Evolutionary conservation across 30 jellyfish, hydroid and myxozoan species (phyloP).

Genomic region (Aurelia coerulea): DNA sequence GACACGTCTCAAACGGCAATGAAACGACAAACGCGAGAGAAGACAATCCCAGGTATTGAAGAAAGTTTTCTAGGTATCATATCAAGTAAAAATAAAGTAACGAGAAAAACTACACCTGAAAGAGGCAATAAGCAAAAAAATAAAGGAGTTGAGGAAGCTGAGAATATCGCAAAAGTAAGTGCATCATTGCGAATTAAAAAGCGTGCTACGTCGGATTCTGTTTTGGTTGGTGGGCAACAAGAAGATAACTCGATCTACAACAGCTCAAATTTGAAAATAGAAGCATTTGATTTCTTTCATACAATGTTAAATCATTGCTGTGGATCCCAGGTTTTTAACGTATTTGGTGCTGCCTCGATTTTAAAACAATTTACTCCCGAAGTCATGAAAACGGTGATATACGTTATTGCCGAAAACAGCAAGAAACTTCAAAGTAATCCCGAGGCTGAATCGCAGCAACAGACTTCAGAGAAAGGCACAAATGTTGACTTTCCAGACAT

Average conservation of each 20-base stretch:
- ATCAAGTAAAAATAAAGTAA: background rate
- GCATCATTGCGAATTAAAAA: constrained; percentile 16
- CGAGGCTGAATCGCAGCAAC: constrained; percentile 10
- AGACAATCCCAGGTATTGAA: constrained; percentile 39
- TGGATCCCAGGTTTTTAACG: constrained; percentile 55
- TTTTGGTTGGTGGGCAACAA: background rate
- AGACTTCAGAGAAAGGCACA: constrained; percentile 9
- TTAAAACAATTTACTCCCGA: constrained; percentile 88
- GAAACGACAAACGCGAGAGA: constrained; percentile 6
- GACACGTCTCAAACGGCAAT: background rate
- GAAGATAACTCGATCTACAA: background rate
- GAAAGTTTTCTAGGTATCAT: constrained; percentile 19
- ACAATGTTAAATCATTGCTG: constrained; percentile 74
- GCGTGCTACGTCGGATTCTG: constrained; percentile 46
- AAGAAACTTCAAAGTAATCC: constrained; percentile 9
- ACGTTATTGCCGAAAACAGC: constrained; percentile 55
- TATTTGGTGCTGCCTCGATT: constrained; percentile 78
- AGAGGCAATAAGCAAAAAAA: background rate
- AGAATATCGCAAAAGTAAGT: background rate
- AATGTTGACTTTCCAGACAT: constrained; percentile 52
- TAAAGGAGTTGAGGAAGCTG: background rate
- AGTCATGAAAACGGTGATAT: constrained; percentile 66
- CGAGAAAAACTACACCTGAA: too few species aligned
- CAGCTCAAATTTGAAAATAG: constrained; percentile 66
- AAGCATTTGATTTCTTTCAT: constrained; percentile 90